Conservation (phyloP, 2,888 invertebrate genomes). For the Andrena camellia region DNA sequence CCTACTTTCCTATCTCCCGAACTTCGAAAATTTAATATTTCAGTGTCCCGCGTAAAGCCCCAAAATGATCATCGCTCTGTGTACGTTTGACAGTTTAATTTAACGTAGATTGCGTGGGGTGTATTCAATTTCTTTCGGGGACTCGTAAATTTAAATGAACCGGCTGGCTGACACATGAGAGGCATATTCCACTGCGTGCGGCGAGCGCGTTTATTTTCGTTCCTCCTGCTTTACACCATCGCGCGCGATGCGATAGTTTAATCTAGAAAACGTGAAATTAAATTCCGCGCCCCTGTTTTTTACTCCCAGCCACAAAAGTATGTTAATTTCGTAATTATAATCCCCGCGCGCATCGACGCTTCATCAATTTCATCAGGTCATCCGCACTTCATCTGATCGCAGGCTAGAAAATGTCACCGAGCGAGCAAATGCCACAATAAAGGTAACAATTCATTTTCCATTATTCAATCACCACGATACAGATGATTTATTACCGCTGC, state of each 20-base stretch:
- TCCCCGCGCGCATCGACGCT: neutral
- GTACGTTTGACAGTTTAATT: neutral
- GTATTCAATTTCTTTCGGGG: neutral
- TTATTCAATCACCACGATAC: too few relatives aligned
- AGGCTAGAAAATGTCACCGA: too few relatives aligned
- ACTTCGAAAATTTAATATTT: neutral
- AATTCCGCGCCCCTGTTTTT: neutral
- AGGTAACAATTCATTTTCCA: neutral
- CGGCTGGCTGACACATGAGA: conserved; percentile 46
- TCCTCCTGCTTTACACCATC: conserved; percentile 31
- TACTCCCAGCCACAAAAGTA: neutral
- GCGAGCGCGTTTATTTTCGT: conserved; percentile 32
- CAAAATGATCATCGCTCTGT: neutral
- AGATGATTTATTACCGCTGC: too few relatives aligned
- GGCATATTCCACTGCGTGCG: conserved; percentile 42
- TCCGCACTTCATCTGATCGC: too few relatives aligned
- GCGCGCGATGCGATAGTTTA: conserved; percentile 40
- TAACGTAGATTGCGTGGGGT: conserved; percentile 8
- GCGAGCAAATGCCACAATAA: neutral
- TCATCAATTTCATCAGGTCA: neutral
- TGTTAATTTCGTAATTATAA: conserved; percentile 33
- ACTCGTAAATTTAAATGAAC: conserved; percentile 17
- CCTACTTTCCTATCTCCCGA: too few relatives aligned
- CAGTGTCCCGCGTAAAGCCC: neutral
- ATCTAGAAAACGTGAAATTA: conserved; percentile 50